Conservation (phyloP, 1,140 invertebrate species). For the Xylocopa sonorina region DNA sequence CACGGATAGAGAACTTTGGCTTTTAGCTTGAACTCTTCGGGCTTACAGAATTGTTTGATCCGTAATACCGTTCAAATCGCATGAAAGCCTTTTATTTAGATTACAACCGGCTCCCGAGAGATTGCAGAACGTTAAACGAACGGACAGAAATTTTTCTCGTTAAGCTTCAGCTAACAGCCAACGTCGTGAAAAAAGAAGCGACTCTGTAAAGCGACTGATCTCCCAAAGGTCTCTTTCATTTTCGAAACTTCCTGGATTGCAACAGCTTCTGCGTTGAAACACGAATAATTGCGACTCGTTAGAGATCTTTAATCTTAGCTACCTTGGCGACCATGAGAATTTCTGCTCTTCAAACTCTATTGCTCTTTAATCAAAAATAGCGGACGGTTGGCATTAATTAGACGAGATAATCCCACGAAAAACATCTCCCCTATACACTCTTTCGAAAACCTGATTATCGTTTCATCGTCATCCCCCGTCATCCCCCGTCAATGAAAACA, state of each 20-base stretch:
- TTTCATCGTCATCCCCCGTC: no score
- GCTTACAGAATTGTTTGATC: neutral
- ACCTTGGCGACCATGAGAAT: neutral
- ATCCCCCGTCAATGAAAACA: neutral
- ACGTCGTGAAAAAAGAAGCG: neutral
- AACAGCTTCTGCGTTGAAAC: slow-evolving; percentile 57
- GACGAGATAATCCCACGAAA: no score
- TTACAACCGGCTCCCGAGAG: neutral
- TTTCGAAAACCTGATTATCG: no score
- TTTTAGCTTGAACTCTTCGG: neutral
- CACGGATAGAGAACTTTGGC: neutral
- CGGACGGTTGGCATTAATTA: no score
- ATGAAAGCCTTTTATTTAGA: neutral
- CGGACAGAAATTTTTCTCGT: slow-evolving; percentile 6
- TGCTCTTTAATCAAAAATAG: no score
- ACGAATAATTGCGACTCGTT: slow-evolving; percentile 74
- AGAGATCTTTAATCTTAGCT: neutral
- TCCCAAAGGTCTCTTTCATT: slow-evolving; percentile 9
- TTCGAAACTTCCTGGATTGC: slow-evolving; percentile 63
- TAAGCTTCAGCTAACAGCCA: slow-evolving; percentile 19
- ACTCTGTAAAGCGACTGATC: slow-evolving; percentile 1
- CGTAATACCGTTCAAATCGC: neutral
- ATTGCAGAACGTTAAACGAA: neutral
- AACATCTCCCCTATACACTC: no score
- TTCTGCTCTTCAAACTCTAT: no score